Conservation (phyloP, 2,888 invertebrate genomes). For the Drosophila atripex region DNA sequence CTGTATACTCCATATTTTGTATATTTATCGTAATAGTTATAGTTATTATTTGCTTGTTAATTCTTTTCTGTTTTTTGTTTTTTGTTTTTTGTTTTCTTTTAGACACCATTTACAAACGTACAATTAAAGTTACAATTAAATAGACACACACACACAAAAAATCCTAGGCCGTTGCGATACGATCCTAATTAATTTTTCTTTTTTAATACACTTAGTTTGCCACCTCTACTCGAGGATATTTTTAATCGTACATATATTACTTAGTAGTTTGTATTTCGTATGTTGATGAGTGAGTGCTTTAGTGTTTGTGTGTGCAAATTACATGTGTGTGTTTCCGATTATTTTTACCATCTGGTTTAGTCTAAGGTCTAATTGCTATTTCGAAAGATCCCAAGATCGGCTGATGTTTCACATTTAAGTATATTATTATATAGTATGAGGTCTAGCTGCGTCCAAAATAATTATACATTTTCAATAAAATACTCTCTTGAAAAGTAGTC, state of each 20-base stretch:
- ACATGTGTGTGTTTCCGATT: neutral
- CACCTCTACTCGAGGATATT: neutral
- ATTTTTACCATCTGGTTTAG: conserved; percentile 16
- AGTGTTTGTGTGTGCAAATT: conserved; percentile 11
- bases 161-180: conserved; percentile 8
- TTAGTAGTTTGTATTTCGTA: neutral
- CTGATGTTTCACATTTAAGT: conserved; percentile 9
- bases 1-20: conserved; percentile 22
- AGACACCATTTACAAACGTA: conserved; percentile 69
- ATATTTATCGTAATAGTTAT: conserved; percentile 13
- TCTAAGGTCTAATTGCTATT: conserved; percentile 35
- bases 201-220: conserved; percentile 21
- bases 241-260: neutral
- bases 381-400: conserved; percentile 10
- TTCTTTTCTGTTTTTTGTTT: too few relatives aligned
- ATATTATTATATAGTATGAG: conserved; percentile 4
- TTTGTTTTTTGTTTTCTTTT: conserved; percentile 13
- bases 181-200: conserved; percentile 14
- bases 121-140: conserved; percentile 60
- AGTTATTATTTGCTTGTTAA: conserved; percentile 33
- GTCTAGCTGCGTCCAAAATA: conserved; percentile 16
- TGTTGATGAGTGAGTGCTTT: conserved; percentile 11
- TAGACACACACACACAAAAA: conserved; percentile 59
- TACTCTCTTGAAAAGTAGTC: too few relatives aligned
- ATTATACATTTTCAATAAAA: neutral